phyloP scores from a whole-genome alignment of 1,140 invertebrate species.

The Plutomurus gul region DNA sequence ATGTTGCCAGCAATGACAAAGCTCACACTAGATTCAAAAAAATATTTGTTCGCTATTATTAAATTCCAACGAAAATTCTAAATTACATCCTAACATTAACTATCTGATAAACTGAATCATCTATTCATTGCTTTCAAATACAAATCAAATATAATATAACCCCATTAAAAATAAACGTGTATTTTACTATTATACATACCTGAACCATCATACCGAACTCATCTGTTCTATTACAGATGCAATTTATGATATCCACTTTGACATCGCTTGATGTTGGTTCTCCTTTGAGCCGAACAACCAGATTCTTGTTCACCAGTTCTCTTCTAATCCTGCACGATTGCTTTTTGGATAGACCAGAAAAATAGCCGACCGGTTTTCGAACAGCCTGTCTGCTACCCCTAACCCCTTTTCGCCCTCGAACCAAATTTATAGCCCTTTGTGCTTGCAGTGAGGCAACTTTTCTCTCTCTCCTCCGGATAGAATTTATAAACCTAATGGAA shows the following conservation, averaged over 20 bases:
- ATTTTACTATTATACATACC: slow-evolving; percentile 55
- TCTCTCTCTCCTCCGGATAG: background rate
- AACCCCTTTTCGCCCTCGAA: background rate
- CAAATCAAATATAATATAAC: no score
- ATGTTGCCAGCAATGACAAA: slow-evolving; percentile 94
- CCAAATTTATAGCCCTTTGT: background rate
- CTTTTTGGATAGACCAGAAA: background rate
- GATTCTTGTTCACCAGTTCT: background rate
- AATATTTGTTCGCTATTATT: background rate
- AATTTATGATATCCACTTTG: slow-evolving; percentile 80
- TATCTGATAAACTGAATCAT: no score
- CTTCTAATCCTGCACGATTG: background rate
- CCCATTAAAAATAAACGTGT: no score
- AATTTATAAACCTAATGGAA: no score
- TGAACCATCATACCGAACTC: slow-evolving; percentile 91
- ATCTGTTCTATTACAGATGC: slow-evolving; percentile 77
- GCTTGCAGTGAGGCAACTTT: background rate
- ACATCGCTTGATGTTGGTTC: slow-evolving; percentile 58
- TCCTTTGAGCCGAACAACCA: background rate
- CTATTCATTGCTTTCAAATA: no score
- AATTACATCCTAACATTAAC: no score
- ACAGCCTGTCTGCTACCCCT: background rate
- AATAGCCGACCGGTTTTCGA: background rate
- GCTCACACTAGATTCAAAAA: slow-evolving; percentile 73
- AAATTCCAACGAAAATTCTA: no score